Evolutionary conservation across 2,888 invertebrate genomes (phyloP), one percentile per base, ranked within the genome.

Genomic region (Automeris io): DNA sequence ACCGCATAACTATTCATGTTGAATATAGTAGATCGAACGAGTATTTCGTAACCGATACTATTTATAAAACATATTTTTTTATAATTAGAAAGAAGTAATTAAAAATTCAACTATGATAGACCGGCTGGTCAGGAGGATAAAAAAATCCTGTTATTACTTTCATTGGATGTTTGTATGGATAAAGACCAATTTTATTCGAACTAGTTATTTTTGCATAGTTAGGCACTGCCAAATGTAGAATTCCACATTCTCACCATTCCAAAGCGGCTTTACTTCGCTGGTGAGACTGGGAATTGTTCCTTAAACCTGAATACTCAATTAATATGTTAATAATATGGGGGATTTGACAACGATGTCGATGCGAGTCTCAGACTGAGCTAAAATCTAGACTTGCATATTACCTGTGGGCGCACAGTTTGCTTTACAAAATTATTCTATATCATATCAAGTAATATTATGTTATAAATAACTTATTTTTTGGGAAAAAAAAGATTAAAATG

Each of bases 241-340:
- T 37, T 32, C 23, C 32, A 31, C 22, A 29, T 18, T 23, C 22
- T 54, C 52, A 51, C 50, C 46, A 50, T 51, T 47, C 45, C 58
- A 73, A 78, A 77, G 67, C 78, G 70, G 78, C 71, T 79, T 76
- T 63, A 45, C 56, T 45, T 37, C 41, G 18, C 36, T 38, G 40
- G 43, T 51, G 49, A 41, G 51, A 47, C 53, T 54, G 54, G 40
- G 41, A 42, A 33, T 41, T 57, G 58, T 56, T 61, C 63, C 69
- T 72, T 65, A 63, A 63, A 67, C 68, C 70, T 51, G 65, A 68
- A 71, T 70, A 72, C 75, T 75, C 85, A 77, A 87, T 87, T 87
- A 87, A 82, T 86, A 87, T 87, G 87, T 69, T 74, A 86, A 87
- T 86, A 57, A 74, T 70, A 67, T 63, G 64, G 68, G 58, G 63